Evolutionary conservation across 1,140 invertebrate genomes (phyloP).

Genomic region (Trissolcus basalis): DNA sequence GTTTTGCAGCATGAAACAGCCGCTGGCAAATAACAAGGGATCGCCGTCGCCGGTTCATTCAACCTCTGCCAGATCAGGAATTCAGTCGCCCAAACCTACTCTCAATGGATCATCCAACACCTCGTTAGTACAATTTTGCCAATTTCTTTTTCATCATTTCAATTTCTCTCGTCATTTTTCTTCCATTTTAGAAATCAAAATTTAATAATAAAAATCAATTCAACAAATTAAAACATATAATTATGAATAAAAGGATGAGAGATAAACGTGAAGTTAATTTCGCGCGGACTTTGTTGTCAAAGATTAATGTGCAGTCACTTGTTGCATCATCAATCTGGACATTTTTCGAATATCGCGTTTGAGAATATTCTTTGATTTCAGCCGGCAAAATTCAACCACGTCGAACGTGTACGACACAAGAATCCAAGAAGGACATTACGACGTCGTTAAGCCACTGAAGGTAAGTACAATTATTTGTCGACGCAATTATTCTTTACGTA

Average conservation of each 20-base stretch:
- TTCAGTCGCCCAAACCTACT: slow-evolving; percentile 72
- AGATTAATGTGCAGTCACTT: slow-evolving; percentile 17
- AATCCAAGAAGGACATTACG: slow-evolving; percentile 74
- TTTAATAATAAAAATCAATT: too few species aligned
- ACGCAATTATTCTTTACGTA: slow-evolving; percentile 26
- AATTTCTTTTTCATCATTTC: neutral
- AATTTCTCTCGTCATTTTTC: too few species aligned
- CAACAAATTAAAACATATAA: too few species aligned
- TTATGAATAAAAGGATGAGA: too few species aligned
- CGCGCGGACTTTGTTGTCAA: neutral
- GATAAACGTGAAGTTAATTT: too few species aligned
- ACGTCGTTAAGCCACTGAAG: slow-evolving; percentile 74
- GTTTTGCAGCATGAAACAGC: slow-evolving; percentile 71
- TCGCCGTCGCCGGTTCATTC: slow-evolving; percentile 70
- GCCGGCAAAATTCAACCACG: slow-evolving; percentile 70
- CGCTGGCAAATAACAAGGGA: slow-evolving; percentile 68
- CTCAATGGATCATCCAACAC: slow-evolving; percentile 69
- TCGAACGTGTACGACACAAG: slow-evolving; percentile 69
- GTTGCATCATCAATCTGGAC: slow-evolving; percentile 19
- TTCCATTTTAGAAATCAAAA: too few species aligned
- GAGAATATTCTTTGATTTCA: slow-evolving; percentile 59
- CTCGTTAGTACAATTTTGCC: slow-evolving; percentile 63
- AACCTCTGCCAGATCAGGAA: slow-evolving; percentile 68
- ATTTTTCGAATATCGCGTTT: slow-evolving; percentile 26
- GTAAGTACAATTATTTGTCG: slow-evolving; percentile 63